A percentile compares a stretch with the other conserved stretches of the same genome.
Evolutionary conservation across 2,888 invertebrate genomes (phyloP).

Genomic region (Steinernema carpocapsae): DNA sequence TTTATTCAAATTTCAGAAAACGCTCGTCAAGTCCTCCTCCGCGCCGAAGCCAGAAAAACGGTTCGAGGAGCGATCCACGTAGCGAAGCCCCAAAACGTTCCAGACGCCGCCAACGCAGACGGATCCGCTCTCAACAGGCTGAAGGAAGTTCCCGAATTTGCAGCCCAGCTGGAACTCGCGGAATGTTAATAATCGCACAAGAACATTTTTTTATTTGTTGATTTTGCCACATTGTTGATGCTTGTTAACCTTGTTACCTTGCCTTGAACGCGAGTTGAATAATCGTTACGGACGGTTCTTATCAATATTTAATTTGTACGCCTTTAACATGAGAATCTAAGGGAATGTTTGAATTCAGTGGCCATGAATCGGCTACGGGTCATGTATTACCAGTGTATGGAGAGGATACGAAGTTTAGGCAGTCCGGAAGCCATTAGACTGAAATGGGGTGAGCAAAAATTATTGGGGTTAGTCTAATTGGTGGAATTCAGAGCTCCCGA

Average conservation of each 20-base stretch:
- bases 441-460: not conserved
- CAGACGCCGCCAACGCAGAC: slow-evolving; percentile 27
- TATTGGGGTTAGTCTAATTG: not conserved
- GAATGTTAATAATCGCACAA: slow-evolving; percentile 11
- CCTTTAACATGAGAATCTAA: not conserved
- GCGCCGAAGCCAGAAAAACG: slow-evolving; percentile 61
- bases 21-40: slow-evolving; percentile 56
- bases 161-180: not conserved
- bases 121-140: slow-evolving; percentile 20
- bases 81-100: slow-evolving; percentile 41
- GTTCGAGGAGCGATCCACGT: slow-evolving; percentile 59
- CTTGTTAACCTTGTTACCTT: slow-evolving; percentile 22
- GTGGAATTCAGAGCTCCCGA: not conserved
- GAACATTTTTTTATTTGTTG: not conserved
- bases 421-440: not conserved
- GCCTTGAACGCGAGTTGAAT: not conserved
- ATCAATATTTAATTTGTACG: not conserved
- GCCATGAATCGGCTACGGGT: slow-evolving; percentile 12
- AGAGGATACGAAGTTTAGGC: not conserved
- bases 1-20: slow-evolving; percentile 48
- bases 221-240: not conserved
- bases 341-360: not conserved
- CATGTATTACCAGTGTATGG: not conserved
- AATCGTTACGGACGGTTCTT: not conserved
- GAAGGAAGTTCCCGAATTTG: slow-evolving; percentile 24